phyloP scores from a whole-genome alignment of 2,797 vertebrate species.

The Coranthus polyacanthus region DNA sequence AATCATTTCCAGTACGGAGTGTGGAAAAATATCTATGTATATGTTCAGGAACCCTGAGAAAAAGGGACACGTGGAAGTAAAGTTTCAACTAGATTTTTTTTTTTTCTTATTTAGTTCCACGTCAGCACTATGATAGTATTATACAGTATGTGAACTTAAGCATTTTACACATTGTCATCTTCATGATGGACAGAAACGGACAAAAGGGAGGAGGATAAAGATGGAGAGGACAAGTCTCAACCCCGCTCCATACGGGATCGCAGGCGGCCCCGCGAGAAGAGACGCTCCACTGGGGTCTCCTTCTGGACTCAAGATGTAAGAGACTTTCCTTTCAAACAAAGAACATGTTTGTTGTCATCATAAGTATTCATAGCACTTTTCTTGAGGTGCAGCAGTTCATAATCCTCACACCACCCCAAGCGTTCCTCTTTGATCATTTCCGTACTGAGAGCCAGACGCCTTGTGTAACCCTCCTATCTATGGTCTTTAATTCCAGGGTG shows the following conservation, averaged over 20 bases:
- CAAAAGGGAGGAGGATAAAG: constrained; percentile 95
- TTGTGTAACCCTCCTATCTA: background rate
- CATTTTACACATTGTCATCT: background rate
- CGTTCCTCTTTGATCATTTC: constrained; percentile 18
- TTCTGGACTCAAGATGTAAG: constrained; percentile 95
- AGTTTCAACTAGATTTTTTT: too few relatives aligned
- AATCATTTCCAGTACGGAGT: too few relatives aligned
- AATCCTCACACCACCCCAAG: background rate
- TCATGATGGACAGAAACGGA: constrained; percentile 86
- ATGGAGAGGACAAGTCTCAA: constrained; percentile 95
- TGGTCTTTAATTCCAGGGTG: constrained; percentile 85
- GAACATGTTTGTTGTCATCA: background rate
- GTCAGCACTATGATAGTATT: too few relatives aligned
- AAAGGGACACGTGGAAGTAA: too few relatives aligned
- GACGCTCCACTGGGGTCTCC: constrained; percentile 96
- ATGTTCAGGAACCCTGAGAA: too few relatives aligned
- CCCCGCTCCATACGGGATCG: constrained; percentile 96
- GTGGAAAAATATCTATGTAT: too few relatives aligned
- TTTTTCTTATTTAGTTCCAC: too few relatives aligned
- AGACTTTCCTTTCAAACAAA: background rate
- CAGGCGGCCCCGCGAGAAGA: constrained; percentile 96
- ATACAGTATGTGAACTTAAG: too few relatives aligned
- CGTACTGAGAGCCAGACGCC: too few relatives aligned
- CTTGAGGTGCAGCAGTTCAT: background rate
- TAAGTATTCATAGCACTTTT: constrained; percentile 3